phyloP scores from a whole-genome alignment of 2,113 vertebrate genomes.

The Tenebrosternarchus preto region DNA sequence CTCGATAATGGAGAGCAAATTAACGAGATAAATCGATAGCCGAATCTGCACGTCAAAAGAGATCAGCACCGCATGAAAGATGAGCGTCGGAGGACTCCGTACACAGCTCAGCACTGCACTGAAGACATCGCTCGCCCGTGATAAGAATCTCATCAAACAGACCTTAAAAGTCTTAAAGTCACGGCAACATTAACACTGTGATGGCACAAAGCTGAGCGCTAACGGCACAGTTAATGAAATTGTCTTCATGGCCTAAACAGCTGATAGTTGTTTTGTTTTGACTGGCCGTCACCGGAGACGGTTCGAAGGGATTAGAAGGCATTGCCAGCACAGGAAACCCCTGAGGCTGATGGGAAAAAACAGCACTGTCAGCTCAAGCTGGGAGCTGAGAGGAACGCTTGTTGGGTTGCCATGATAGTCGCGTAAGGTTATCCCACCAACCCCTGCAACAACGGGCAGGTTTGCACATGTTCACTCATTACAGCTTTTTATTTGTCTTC shows the following conservation, averaged over 20 bases:
- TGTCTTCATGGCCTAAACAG: constrained; percentile 26
- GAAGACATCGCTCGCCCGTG: not conserved
- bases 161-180: not conserved
- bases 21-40: constrained; percentile 33
- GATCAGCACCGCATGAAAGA: constrained; percentile 1
- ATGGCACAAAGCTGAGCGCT: constrained; percentile 22
- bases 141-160: constrained; percentile 14
- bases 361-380: constrained; percentile 22
- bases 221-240: constrained; percentile 38
- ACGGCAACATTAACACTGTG: constrained; percentile 17
- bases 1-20: constrained; percentile 19
- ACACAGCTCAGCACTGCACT: not conserved
- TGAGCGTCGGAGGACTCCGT: not conserved
- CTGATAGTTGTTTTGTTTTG: constrained; percentile 26
- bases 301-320: constrained; percentile 16
- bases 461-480: not conserved
- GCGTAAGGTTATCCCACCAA: constrained; percentile 11
- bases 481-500: not conserved
- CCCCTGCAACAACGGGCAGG: not conserved
- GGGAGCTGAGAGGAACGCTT: not conserved
- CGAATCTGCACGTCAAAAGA: constrained; percentile 13
- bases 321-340: constrained; percentile 13
- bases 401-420: not conserved
- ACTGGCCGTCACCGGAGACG: constrained; percentile 28
- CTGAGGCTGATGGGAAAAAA: constrained; percentile 11